These are phyloP conservation scores for Leucopternis melanops DNA, from an alignment of 2,113 vertebrate species.

Conservation along the genomic window DNA sequence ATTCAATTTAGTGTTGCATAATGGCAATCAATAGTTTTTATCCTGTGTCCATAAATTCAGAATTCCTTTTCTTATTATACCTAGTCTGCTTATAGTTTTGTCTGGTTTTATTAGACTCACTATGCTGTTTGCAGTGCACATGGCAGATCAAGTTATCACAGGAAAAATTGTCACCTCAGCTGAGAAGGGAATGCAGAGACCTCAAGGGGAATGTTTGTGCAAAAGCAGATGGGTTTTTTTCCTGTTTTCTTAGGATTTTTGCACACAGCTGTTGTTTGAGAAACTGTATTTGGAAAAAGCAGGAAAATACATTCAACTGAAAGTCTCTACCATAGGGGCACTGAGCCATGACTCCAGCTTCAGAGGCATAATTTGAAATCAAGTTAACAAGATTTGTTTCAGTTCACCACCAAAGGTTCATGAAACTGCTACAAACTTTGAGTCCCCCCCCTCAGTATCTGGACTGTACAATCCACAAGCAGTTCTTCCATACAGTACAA, in stretches of 20 bases:
- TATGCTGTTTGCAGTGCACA: not conserved
- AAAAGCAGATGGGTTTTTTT: not conserved
- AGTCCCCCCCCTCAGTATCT: not conserved
- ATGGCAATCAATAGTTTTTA: not conserved
- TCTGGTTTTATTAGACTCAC: not conserved
- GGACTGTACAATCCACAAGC: not conserved
- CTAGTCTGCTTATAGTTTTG: not conserved
- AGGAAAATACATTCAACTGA: not conserved
- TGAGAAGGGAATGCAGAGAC: not conserved
- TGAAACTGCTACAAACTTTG: not conserved
- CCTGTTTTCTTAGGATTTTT: not conserved
- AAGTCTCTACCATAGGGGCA: not conserved
- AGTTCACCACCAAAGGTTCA: not conserved
- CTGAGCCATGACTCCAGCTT: not conserved
- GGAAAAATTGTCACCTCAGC: not conserved
- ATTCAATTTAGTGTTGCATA: not conserved
- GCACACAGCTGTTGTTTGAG: not conserved
- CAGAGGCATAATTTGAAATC: not conserved
- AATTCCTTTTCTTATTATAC: not conserved
- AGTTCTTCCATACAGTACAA: not conserved
- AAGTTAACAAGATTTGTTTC: not conserved
- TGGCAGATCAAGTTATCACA: not conserved
- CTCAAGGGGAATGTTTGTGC: not conserved
- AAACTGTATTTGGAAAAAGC: not conserved
- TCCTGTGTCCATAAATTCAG: not conserved